Conservation (phyloP, 2,113 vertebrate species). For the Pyrgilauda ruficollis region DNA sequence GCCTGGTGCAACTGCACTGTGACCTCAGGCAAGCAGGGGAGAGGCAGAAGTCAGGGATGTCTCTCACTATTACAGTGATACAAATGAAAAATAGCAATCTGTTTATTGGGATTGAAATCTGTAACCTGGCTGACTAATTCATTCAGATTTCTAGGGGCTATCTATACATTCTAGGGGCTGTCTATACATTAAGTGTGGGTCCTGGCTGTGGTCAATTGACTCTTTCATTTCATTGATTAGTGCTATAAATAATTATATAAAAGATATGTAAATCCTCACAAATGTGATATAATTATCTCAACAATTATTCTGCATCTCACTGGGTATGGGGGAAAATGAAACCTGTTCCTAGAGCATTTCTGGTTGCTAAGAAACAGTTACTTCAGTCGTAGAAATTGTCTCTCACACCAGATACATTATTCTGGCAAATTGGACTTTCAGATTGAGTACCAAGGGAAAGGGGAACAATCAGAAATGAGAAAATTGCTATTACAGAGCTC, state of each 20-base stretch:
- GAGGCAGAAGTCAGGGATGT: neutral
- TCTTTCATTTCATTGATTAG: neutral
- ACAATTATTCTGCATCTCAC: slow-evolving; percentile 24
- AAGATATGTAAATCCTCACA: neutral
- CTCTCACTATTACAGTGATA: neutral
- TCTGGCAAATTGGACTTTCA: slow-evolving; percentile 56
- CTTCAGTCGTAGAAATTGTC: slow-evolving; percentile 37
- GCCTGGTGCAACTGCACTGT: neutral
- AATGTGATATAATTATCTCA: slow-evolving; percentile 21
- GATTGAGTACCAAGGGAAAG: slow-evolving; percentile 59
- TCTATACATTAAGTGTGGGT: neutral
- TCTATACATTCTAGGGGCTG: neutral
- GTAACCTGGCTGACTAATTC: neutral
- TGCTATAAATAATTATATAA: neutral
- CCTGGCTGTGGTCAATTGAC: neutral
- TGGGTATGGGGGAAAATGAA: neutral
- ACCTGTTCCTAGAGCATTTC: slow-evolving; percentile 13
- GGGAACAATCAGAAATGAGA: slow-evolving; percentile 51
- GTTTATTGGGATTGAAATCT: neutral
- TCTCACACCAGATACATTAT: slow-evolving; percentile 42
- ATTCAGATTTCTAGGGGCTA: neutral
- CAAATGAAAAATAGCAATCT: neutral
- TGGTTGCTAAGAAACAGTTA: slow-evolving; percentile 57
- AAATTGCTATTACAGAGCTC: slow-evolving; percentile 46
- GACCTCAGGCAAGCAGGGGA: neutral